Conservation (phyloP, 2,113 vertebrate species). For the Macrotis lagotis region DNA sequence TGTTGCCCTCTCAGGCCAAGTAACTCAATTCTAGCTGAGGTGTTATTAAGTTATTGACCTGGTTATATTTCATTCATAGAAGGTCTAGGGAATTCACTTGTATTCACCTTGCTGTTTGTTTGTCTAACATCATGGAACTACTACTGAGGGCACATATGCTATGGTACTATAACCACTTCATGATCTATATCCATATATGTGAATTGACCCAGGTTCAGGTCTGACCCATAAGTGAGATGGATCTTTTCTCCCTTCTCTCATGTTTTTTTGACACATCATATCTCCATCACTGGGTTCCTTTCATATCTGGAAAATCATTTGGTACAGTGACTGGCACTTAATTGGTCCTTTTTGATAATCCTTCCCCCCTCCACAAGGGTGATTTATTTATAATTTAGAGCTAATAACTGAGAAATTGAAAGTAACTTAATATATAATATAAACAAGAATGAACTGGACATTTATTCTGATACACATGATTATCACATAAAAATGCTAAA, state of each 20-base stretch:
- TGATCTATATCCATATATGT: neutral
- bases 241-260: neutral
- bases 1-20: neutral
- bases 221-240: neutral
- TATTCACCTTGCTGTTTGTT: neutral
- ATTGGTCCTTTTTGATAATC: neutral
- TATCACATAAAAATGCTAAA: neutral
- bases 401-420: neutral
- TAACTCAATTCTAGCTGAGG: neutral
- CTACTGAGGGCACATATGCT: neutral
- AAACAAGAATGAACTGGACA: neutral
- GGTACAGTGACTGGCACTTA: neutral
- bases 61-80: neutral
- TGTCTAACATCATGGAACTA: neutral
- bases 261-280: neutral
- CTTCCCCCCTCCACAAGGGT: neutral
- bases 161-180: neutral
- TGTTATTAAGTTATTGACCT: neutral
- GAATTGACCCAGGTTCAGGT: neutral
- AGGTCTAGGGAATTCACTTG: neutral
- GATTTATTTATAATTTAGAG: neutral
- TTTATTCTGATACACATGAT: no score
- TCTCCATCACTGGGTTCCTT: neutral
- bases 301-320: neutral
- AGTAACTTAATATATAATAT: neutral